Evolutionary conservation across 2,113 vertebrate genomes (phyloP).

Genomic region (Halcyon senegalensis): DNA sequence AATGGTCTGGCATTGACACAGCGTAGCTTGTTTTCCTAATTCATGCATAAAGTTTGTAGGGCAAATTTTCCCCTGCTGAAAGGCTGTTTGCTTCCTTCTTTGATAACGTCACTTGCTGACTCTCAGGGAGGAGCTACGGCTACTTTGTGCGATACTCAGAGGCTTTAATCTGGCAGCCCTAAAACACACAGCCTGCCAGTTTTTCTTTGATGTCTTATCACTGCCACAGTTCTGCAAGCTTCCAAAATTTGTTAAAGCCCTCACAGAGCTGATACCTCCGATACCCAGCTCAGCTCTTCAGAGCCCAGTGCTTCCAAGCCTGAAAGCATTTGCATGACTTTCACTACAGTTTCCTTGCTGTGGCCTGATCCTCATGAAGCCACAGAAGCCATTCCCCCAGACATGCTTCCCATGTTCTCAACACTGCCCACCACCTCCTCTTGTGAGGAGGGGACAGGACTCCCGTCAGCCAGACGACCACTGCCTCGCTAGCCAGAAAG

Average conservation of each 20-base stretch:
- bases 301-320: neutral
- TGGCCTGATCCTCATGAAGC: neutral
- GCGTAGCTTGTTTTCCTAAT: neutral
- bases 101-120: conserved; percentile 5
- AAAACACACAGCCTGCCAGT: neutral
- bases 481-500: neutral
- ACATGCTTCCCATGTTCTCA: rapidly evolving
- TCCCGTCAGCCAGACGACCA: neutral
- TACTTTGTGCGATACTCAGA: neutral
- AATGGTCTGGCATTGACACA: neutral
- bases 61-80: conserved; percentile 44
- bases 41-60: conserved; percentile 20
- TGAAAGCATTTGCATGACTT: neutral
- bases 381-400: rapidly evolving
- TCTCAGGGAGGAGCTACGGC: conserved; percentile 22
- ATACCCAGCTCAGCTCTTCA: neutral
- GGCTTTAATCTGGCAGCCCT: conserved; percentile 40
- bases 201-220: conserved; percentile 52
- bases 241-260: conserved; percentile 3
- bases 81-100: conserved; percentile 9
- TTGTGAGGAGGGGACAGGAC: neutral
- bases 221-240: neutral
- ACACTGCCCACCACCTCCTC: neutral
- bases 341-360: neutral
- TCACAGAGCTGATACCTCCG: neutral